Evolutionary conservation across 2,888 invertebrate species (phyloP), one percentile per base, ranked within the genome.

Genomic region (Ophion slaviceki): DNA sequence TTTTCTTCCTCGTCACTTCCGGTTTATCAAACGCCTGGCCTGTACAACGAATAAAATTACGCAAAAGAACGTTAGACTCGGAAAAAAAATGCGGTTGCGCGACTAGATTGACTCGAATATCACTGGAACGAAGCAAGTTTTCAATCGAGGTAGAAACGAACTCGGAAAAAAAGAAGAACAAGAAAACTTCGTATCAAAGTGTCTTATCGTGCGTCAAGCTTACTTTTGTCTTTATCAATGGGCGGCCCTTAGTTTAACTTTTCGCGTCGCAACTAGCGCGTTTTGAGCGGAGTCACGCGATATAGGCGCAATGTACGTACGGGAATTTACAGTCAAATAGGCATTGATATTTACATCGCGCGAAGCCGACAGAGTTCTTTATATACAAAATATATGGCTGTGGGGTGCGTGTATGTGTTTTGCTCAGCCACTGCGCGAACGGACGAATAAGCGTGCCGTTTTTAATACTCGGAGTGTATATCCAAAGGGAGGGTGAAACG

Each of bases 331-430:
- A 85, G 79, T 77, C 81, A 85, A 87, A 87, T 86, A 86, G 88
- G 87, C 87, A 83, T 84, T 80, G 71, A 82, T 88, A 88, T 88
- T 78, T 88, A 88, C 88, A 88, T 84, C 71, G 82, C 84, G 80
- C 68, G 72, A 86, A 84, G 86, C 78, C 62, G 36, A 68, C 36
- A 66, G 62, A 74, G 59, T 62, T 66, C 59, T 72, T 47, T 88
- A 87, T 88, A 80, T 88, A 88, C 85, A 88, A 85, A 87, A 87
- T 74, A 80, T 82, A 84, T 74, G 83, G 80, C 62, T 67, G 68
- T 6, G 53, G 40, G 66, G 10, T 70, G 72, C 47, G 68, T 62
- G 40, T 64, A 36, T n/a, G 64, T 57, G 74, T 68, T 32, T 67
- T 81, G 14, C 68, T 79, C 11, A 28, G 77, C 32, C 72, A 70